Evolutionary conservation across 2,888 invertebrate genomes (phyloP), one percentile per base, ranked within the genome.

Genomic region (Drosophila macrospina): DNA sequence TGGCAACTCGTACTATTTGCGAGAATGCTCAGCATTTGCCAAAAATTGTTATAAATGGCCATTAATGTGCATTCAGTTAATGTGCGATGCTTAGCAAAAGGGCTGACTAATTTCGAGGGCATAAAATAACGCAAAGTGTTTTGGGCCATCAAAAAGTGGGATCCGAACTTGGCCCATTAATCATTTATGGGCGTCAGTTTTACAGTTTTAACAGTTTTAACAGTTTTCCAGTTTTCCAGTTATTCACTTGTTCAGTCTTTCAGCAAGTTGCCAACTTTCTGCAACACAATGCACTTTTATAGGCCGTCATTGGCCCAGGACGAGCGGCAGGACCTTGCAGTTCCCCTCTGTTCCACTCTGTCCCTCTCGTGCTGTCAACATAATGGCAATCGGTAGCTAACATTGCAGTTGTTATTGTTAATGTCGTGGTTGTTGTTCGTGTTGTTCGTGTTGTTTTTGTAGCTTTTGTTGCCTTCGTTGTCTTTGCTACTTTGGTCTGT

Each of bases 151-250:
- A 60, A 50, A 63, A 62, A 70, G 47, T 45, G 42, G 42, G n/a
- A 44, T 65, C 39, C 57, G 71, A 86, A 88, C 81, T 84, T 78
- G 70, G 55, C 39, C 70, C 89, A 89, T 88, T 89, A 85, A 88
- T 89, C 87, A 88, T 88, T 89, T 86, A 82, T 88, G 81, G 87
- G 76, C 69, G 61, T 69, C 73, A 69, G 68, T 72, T 68, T 62
- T 68, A 62, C 59, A 65, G 62, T 61, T 42, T 61, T 55, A 32
- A 54, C 28, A 28, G 28, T 28, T 28, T 28, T 28, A 28, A 32
- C 59, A 50, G 48, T 60, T 52, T 59, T 50, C 54, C 59, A 50
- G 48, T 60, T 52, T 59, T 50, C 54, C 73, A 71, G 71, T 76
- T 74, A 55, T 77, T 77, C 74, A 74, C 73, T 74, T 77, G 68